These are phyloP conservation scores for Tachysurus fulvidraco DNA, from an alignment of 2,113 vertebrate species.

Conservation along the genomic window DNA sequence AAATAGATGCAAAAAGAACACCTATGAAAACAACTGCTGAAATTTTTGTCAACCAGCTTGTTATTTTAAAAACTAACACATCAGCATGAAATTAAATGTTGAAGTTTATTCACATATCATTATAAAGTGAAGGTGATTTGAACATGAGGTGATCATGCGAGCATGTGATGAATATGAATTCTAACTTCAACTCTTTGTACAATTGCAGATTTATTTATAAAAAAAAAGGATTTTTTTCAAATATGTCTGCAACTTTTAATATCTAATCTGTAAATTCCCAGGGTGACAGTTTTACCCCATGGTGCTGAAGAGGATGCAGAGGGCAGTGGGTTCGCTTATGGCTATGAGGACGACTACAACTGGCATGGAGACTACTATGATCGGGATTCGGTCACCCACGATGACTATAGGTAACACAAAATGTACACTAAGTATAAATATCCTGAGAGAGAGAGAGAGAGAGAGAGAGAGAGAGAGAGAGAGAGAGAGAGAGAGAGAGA, in stretches of 20 bases:
- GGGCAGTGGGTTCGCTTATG: constrained; percentile 68
- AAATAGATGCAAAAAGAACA: background rate
- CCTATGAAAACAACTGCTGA: background rate
- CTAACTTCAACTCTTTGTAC: background rate
- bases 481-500: background rate
- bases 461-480: background rate
- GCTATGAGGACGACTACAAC: constrained; percentile 74
- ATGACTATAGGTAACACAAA: constrained; percentile 75
- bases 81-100: background rate
- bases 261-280: constrained; percentile 7
- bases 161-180: background rate
- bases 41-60: background rate
- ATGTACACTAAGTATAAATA: background rate
- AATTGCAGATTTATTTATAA: background rate
- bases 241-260: background rate
- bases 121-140: background rate
- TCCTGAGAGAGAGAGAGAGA: background rate
- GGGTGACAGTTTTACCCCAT: constrained; percentile 44
- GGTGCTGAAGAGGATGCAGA: constrained; percentile 66
- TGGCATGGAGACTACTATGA: constrained; percentile 78
- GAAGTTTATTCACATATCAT: background rate
- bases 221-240: background rate
- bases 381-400: constrained; percentile 68
- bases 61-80: background rate
- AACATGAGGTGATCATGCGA: background rate